Evolutionary conservation across 1,140 invertebrate genomes (phyloP), one percentile per base, ranked within the genome.

Genomic region (Tetramorium simillimum): DNA sequence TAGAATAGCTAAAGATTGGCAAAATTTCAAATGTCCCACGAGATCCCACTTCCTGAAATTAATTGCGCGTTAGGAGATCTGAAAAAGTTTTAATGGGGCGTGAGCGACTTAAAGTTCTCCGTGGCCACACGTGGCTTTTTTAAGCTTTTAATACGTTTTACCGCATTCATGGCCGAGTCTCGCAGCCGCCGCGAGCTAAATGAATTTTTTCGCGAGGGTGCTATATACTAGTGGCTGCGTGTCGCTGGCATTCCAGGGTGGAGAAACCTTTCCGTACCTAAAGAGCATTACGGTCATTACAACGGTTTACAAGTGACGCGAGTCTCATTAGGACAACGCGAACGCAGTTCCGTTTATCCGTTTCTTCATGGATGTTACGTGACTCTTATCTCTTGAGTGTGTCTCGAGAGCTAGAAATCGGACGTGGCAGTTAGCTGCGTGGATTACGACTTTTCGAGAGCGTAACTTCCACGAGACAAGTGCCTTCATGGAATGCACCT

Each of bases 291-390:
- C 80, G 37, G 69, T 49, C 40, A 24, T 82, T 82, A 60, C 67
- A 82, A 82, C 67, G 67, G 80, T 82, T 58, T n/a, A 33, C 37
- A 82, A 82, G 67, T 72, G 53, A 46, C 67, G 37, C 69, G 67
- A 73, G 18, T 60, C 37, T 82, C 80, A 82, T 82, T 73, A 60
- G 51, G 51, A 46, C 51, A 60, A 73, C 53, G 28, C 28, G 51
- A 60, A 46, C 21, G 40, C n/a, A 37, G 33, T 81, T 70, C 62
- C 62, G 46, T 82, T 72, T 72, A 82, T 73, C 63, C 60, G 14
- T 60, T 67, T 78, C 76, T 65, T 58, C 67, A 21, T 51, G 40
- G 67, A 73, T 40, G 21, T 80, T 67, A 67, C 21, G 75, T 6
- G 75, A 65, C 63, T 28, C 37, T 72, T 82, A 82, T 82, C 40